Percentiles rank a stretch among this genome's conserved stretches.
Evolutionary conservation across 2,888 invertebrate species (phyloP).

Genomic region (Lepidocyrtinus sp.): DNA sequence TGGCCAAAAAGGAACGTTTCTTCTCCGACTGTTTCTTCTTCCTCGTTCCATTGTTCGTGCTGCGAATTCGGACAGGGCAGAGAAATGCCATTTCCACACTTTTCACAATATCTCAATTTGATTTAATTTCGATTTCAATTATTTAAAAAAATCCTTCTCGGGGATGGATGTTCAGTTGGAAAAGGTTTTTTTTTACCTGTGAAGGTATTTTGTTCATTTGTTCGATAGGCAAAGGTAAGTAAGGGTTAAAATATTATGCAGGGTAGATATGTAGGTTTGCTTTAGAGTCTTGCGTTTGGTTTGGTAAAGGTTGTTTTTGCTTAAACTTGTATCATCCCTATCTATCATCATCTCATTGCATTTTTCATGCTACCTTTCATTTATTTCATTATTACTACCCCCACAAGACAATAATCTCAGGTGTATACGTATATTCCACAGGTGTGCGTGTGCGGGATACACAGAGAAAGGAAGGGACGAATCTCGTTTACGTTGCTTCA

Average conservation of each 20-base stretch:
- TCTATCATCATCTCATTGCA: no score
- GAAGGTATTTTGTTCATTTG: not conserved
- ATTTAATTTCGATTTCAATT: conserved; percentile 60
- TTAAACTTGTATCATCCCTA: not conserved
- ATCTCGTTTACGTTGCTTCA: not conserved
- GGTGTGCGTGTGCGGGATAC: not conserved
- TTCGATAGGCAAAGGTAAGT: not conserved
- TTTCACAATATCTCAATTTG: no score
- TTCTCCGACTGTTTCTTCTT: conserved; percentile 51
- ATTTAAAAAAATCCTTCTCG: not conserved
- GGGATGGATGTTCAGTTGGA: no score
- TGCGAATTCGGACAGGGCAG: conserved; percentile 77
- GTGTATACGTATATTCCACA: conserved; percentile 10
- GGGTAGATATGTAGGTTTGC: not conserved
- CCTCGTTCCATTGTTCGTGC: conserved; percentile 28
- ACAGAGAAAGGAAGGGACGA: conserved; percentile 12
- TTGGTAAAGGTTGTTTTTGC: not conserved
- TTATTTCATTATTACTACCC: no score
- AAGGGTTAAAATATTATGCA: not conserved
- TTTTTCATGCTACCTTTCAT: not conserved
- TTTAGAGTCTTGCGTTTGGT: not conserved
- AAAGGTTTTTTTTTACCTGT: no score
- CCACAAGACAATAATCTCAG: not conserved
- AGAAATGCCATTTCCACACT: conserved; percentile 88
- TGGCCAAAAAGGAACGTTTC: conserved; percentile 30